These are phyloP conservation scores for Coranthus polyacanthus DNA, from an alignment of 2,797 vertebrate genomes.

Conservation along the genomic window DNA sequence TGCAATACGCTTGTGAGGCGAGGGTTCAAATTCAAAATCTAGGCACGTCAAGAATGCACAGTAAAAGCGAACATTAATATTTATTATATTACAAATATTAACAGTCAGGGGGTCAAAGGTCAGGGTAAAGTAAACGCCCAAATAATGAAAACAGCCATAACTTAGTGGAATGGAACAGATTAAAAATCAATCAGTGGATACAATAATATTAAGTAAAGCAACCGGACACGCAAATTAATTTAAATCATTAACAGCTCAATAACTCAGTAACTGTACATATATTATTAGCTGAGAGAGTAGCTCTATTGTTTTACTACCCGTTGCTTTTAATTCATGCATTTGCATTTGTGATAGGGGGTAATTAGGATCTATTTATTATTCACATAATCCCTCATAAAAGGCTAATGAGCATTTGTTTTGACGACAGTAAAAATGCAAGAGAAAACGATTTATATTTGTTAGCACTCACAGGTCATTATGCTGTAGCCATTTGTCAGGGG, in stretches of 20 bases:
- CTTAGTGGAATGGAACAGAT: background rate
- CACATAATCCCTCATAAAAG: conserved; percentile 83
- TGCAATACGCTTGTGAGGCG: no score
- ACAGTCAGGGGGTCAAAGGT: conserved; percentile 15
- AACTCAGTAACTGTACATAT: conserved; percentile 57
- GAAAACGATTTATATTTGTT: conserved; percentile 85
- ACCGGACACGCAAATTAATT: conserved; percentile 44
- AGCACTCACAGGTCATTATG: conserved; percentile 82
- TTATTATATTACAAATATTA: conserved; percentile 1
- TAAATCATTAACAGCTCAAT: conserved; percentile 64
- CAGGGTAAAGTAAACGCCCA: background rate
- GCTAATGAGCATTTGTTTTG: conserved; percentile 87
- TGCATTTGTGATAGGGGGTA: conserved; percentile 80
- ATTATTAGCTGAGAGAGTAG: conserved; percentile 41
- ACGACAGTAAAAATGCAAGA: conserved; percentile 84
- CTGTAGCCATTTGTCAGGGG: conserved; percentile 78
- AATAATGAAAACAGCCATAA: background rate
- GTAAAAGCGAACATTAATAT: background rate
- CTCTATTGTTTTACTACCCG: conserved; percentile 67
- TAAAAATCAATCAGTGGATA: conserved; percentile 32
- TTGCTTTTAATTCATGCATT: conserved; percentile 77
- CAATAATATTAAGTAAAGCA: conserved; percentile 46
- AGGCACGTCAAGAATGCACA: background rate
- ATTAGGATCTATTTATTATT: conserved; percentile 86
- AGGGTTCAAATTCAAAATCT: no score